Base-by-base conservation (phyloP, 2,888 invertebrate genomes). In the Plutella xylostella region DNA sequence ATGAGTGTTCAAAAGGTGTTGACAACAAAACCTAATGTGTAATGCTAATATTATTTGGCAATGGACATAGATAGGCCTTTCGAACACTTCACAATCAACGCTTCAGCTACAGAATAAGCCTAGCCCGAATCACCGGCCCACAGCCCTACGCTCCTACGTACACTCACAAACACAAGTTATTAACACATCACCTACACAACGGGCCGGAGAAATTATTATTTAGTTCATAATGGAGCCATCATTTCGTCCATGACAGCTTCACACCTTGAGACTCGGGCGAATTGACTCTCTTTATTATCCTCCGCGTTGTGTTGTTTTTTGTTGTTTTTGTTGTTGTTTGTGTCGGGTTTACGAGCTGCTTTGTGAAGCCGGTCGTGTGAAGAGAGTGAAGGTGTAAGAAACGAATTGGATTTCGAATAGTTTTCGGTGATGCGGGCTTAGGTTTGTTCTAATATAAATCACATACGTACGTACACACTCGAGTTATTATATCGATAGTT, bases 151-250 rank as follows among this genome's bases (percentile, higher is more conserved):
- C 37, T 34, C 51, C 51, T 47, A 55, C 58, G 61, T 55, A 63
- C 34, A 34, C 12, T n/a, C 20, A 66, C 60, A 53, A 62, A 49
- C n/a, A 58, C 51, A 65, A 69, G 64, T 68, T 69, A 71, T 71
- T 69, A 73, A 67, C 68, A 65, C 68, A 68, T 69, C 67, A 66
- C 58, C 55, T 51, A 50, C 51, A 49, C 57, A 69, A 68, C 72
- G 69, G 72, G 62, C n/a, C 55, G 48, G 53, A 54, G 60, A 62
- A 63, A 65, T 77, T 73, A 74, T 77, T 76, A 77, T 74, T 77
- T 75, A 70, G 72, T 57, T 82, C 78, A 79, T 82, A 80, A 82
- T 79, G 78, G 75, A 82, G 78, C 70, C 77, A 75, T 83, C 80
- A 75, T 77, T 74, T 72, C 70, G 63, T 57, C 60, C 74, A 65